Evolutionary conservation across 2,888 invertebrate species (phyloP).

Genomic region (Gerosis bhagava): DNA sequence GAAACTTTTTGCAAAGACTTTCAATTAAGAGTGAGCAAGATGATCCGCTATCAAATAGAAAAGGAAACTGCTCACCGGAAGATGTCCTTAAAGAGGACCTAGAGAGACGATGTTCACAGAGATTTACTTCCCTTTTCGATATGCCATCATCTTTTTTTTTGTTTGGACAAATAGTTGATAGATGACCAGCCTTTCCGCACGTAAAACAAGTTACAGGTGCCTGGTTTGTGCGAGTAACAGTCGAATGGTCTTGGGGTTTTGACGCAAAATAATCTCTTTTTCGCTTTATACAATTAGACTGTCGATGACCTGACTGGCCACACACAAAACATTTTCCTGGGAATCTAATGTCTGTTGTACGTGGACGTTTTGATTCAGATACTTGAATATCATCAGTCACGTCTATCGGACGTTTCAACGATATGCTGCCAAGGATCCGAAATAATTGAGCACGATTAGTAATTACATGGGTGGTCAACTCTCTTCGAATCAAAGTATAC

Average conservation of each 20-base stretch:
- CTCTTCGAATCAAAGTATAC: background rate
- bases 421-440: background rate
- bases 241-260: no score
- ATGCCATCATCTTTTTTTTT: background rate
- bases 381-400: background rate
- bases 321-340: no score
- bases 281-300: no score
- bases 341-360: background rate
- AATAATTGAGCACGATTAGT: background rate
- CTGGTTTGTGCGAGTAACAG: background rate
- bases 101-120: background rate
- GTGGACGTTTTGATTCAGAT: background rate
- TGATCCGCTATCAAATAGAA: constrained; percentile 24
- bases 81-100: background rate
- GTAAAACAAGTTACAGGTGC: background rate
- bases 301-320: no score
- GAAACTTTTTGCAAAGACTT: constrained; percentile 15
- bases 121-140: background rate
- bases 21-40: constrained; percentile 21
- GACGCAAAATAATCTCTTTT: no score
- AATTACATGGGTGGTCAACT: background rate
- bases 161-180: background rate
- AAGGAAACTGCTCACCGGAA: constrained; percentile 19
- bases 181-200: background rate
- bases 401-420: background rate